Base-by-base conservation (phyloP, 2,888 invertebrate genomes). In the Zonitis immaculata region DNA sequence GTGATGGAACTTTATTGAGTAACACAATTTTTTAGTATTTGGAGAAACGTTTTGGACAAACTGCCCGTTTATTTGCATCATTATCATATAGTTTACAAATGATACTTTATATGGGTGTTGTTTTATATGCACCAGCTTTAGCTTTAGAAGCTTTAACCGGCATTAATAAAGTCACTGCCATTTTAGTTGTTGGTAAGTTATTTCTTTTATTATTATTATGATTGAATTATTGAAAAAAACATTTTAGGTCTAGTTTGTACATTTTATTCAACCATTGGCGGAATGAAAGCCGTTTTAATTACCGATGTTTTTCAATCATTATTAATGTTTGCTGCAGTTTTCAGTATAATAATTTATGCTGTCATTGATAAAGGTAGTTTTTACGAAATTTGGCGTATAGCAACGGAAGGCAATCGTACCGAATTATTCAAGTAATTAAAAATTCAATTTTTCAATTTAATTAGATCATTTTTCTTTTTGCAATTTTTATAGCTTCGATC, bases 111-210 rank as follows among this genome's bases (percentile, higher is more conserved):
- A 91, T 91, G 80, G 91, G 95, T 1, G 89, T 97, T 63, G 96
- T 95, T 14, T 76, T 97, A 7, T 97, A 92, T 73, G 95, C 96
- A 0, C 96, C 97, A 1, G 89, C 96, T 0, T 79, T 97, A 60
- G 95, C 95, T 0, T 74, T 97, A 16, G 89, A 90, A 73, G 85
- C 95, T 1, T 87, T 92, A 26, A 91, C 91, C 1, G 90, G 90
- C n/a, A 76, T 91, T 6, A 82, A 84, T 56, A 83, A 86, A 75
- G 73, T 83, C 25, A 78, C 83, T 58, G 90, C 91, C 1, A 88
- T 93, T 60, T 72, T 91, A 51, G 80, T 83, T 1, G 85, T 89
- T 49, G 90, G 79, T 76, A 67, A 62, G 67, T 61, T 32, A 8
- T 16, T n/a, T 51, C 3, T 35, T 39, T 25, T 11, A n/a, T 39